Percentiles rank a stretch among this genome's conserved stretches.
phyloP scores from a whole-genome alignment of 2,113 vertebrate genomes.

The Myrmecobius fasciatus region DNA sequence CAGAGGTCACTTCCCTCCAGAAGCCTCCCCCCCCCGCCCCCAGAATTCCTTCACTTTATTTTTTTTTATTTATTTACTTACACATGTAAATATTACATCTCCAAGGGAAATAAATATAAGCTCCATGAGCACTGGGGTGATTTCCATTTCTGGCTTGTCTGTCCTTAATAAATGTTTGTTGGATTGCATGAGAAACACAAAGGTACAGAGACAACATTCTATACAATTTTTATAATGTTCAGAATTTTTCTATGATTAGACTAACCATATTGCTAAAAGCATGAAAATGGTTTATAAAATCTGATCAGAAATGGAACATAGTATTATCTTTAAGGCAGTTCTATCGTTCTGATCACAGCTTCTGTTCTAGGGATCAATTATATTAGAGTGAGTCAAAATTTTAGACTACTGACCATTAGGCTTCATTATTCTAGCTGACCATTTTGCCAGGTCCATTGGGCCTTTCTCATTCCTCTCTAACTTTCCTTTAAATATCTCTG shows the following conservation, averaged over 20 bases:
- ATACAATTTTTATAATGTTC: not conserved
- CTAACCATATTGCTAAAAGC: not conserved
- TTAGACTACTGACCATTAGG: not conserved
- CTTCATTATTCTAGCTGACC: not conserved
- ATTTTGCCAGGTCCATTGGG: not conserved
- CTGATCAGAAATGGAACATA: not conserved
- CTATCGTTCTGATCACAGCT: not conserved
- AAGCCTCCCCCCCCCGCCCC: not conserved
- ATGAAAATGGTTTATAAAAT: constrained; percentile 3
- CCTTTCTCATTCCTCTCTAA: not conserved
- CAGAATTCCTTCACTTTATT: not conserved
- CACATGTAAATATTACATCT: not conserved
- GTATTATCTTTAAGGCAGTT: not conserved
- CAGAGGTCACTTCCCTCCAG: not conserved
- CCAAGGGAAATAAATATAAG: not conserved
- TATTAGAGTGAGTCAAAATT: constrained; percentile 16
- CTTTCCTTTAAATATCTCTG: not conserved
- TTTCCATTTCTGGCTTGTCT: not conserved
- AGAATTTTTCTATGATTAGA: not conserved
- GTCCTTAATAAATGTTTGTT: not conserved
- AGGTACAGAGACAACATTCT: not conserved
- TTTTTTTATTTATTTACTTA: not conserved
- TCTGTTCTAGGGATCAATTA: not conserved
- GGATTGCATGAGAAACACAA: not conserved
- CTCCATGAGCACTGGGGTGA: not conserved